Evolutionary conservation across 1,140 invertebrate genomes (phyloP), one percentile per base, ranked within the genome.

Genomic region (Diachasmimorpha longicaudata): DNA sequence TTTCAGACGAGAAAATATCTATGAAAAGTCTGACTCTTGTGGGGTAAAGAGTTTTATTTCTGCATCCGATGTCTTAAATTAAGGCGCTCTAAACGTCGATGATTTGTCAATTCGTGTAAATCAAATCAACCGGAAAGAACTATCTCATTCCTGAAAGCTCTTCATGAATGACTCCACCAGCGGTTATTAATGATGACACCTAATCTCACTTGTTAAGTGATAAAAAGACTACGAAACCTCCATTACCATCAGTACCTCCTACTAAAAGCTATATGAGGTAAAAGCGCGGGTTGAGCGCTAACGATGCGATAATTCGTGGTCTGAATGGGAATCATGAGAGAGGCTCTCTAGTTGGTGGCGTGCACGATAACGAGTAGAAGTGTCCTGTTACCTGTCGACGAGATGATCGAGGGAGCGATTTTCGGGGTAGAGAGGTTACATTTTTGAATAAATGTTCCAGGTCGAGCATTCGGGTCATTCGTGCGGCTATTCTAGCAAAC

Each of bases 261-360:
- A 16, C 21, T 63, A 63, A 31, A 63, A 31, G 58, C 58, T 19
- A 25, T 63, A 25, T 63, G 58, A 31, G 58, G 58, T 63, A 63
- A 31, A 63, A 25, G 58, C 19, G 58, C 21, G 19, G 58, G 23
- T 11, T 4, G 8, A 25, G 3, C 58, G 23, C 14, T 63, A 63
- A 63, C 58, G 58, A 63, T 63, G 23, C 58, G 58, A 63, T 63
- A 63, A 63, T 63, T 63, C 58, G 58, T 63, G 58, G 58, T 63
- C 48, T 23, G 23, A 63, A 63, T 63, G 58, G 58, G 23, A 63
- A 31, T 63, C 23, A 63, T 23, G 21, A 63, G 58, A 63, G 58
- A 63, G 58, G 6, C 19, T 63, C 23, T 63, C 58, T 63, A 63
- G 58, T 63, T 63, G 21, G 58, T 63, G 58, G 58, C n/a, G 48